Evolutionary conservation across 92 coral and sea anemone species (phyloP), one percentile per base, ranked within the genome.

Genomic region (Phymanthus crucifer): DNA sequence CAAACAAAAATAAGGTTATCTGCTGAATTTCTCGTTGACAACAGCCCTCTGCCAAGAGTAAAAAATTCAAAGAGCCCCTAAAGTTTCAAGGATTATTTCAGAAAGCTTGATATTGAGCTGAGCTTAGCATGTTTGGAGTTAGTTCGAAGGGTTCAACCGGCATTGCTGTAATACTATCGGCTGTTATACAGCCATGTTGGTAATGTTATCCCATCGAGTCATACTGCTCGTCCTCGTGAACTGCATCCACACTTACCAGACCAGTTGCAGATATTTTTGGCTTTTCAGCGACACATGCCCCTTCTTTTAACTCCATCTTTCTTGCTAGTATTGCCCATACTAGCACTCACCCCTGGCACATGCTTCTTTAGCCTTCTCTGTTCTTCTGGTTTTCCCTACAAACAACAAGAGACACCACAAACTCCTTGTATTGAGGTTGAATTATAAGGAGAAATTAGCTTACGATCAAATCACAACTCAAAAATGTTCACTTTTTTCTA

Each of bases 311-410:
- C 6, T 76, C 80, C 80, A 76, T 76, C 38, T 48, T 54, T 6
- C 70, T 48, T 40, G n/a, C n/a, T n/a, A n/a, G n/a, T n/a, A 35
- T 48, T 57, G 37, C 37, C 80, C 80, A 76, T 37, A 38, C 46
- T 48, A n/a, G n/a, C n/a, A n/a, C n/a, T 43, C 36, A 73, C 27
- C 78, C 78, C 78, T 61, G 68, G 68, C 68, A 61, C 68, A 61
- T 61, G 68, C 11, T 61, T 61, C 29, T 29, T n/a, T 11, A 12
- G 34, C 33, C 68, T 61, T 12, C 17, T 26, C 68, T 34, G 68
- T 61, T 27, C 34, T 34, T 61, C 68, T 29, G 68, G 68, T 61
- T 61, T 61, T 61, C 68, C 68, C 32, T n/a, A 61, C 9, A 61
- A 61, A 29, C 17, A 27, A 24, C 35, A 29, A 24, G 4, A 26